These are phyloP conservation scores for Troilus luridus DNA, from an alignment of 2,888 invertebrate genomes.

Conservation along the genomic window DNA sequence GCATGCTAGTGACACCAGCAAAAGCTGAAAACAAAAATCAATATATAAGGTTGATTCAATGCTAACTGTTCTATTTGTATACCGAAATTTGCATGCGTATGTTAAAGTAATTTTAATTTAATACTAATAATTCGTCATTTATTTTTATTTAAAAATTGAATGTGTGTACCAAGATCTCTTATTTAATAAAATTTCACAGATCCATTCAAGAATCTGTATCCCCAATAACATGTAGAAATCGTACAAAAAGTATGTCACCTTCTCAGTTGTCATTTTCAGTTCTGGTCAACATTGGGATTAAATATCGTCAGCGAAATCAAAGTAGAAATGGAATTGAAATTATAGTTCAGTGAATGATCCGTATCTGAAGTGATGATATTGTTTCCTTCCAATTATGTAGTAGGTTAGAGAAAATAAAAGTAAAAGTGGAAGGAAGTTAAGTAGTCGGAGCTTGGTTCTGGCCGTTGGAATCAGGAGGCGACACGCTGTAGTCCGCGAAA, in stretches of 20 bases:
- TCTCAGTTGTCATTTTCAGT: neutral
- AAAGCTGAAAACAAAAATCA: constrained; percentile 23
- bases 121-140: neutral
- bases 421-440: neutral
- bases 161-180: neutral
- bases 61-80: neutral
- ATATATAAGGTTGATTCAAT: neutral
- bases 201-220: neutral
- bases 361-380: neutral
- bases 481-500: neutral
- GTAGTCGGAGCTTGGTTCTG: neutral
- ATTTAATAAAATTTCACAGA: neutral
- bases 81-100: neutral
- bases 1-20: constrained; percentile 46
- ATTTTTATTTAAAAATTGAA: neutral
- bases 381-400: neutral
- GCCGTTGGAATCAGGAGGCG: neutral
- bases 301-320: neutral
- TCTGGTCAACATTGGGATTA: neutral
- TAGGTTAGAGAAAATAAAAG: neutral
- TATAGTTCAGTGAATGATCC: neutral
- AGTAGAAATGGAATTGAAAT: neutral
- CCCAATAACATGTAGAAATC: neutral
- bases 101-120: neutral
- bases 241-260: neutral